Evolutionary conservation across 37 sponge, comb jelly and placozoan species (phyloP).

Genomic region (Mnemiopsis leidyi): DNA sequence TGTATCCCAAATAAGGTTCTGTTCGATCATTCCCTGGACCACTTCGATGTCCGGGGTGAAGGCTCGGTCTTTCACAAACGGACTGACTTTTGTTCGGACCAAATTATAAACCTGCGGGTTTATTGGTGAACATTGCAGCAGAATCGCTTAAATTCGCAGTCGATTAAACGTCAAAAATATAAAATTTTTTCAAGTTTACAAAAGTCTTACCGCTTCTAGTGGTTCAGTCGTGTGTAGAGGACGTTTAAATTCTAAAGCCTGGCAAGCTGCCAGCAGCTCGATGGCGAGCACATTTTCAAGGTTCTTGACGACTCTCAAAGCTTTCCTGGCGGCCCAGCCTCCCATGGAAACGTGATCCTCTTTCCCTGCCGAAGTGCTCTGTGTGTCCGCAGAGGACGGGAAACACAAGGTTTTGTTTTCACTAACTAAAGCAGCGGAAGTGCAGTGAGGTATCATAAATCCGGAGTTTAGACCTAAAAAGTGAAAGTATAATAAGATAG

Average conservation of each 20-base stretch:
- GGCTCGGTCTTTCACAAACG: conserved; percentile 11
- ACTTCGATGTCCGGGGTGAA: conserved; percentile 19
- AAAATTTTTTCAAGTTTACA: neutral
- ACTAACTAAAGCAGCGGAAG: conserved; percentile 87
- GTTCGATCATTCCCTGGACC: neutral
- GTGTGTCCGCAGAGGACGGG: conserved; percentile 97
- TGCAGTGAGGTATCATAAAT: conserved; percentile 94
- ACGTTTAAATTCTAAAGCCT: conserved; percentile 87
- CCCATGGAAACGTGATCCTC: conserved; percentile 99
- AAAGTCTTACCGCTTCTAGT: conserved; percentile 76
- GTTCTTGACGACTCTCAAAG: conserved; percentile 87
- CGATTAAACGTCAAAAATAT: too few species aligned
- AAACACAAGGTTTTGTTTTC: conserved; percentile 97
- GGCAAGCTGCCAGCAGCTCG: conserved; percentile 95
- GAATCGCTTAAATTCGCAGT: too few species aligned
- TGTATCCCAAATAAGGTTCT: neutral
- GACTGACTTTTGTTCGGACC: neutral
- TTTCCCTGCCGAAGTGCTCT: conserved; percentile 90
- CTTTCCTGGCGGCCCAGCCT: conserved; percentile 93
- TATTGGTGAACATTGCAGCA: too few species aligned
- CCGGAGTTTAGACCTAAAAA: conserved; percentile 64
- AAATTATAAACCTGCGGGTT: conserved; percentile 20
- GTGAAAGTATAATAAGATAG: neutral
- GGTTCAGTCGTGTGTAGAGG: conserved; percentile 88
- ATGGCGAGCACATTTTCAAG: conserved; percentile 92